A percentile compares a stretch with the other conserved stretches of the same genome.
Conservation (phyloP, 2,888 invertebrate species). For the Leuctra nigra region DNA sequence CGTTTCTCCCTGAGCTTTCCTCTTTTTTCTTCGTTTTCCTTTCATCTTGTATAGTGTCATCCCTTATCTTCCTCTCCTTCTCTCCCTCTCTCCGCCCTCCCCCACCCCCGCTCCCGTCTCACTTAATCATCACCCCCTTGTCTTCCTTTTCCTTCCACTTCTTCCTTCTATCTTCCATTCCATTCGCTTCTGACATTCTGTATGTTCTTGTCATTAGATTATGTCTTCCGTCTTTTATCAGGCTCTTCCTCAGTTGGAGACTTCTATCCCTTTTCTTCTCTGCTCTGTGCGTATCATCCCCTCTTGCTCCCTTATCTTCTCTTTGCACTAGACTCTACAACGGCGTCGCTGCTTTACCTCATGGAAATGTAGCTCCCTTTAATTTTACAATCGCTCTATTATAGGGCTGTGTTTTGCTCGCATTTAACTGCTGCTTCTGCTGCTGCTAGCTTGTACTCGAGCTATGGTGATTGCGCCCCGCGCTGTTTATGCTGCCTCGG, state of each 20-base stretch:
- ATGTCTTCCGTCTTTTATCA: constrained; percentile 1
- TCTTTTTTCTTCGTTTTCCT: neutral
- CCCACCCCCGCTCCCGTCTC: neutral
- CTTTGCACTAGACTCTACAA: too few relatives aligned
- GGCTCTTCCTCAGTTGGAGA: too few relatives aligned
- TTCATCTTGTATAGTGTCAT: constrained; percentile 7
- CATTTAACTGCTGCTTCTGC: neutral
- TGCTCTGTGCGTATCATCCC: too few relatives aligned
- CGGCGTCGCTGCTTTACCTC: too few relatives aligned
- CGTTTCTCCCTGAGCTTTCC: neutral
- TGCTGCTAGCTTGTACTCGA: neutral
- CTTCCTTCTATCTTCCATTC: neutral
- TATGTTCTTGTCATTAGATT: constrained; percentile 2
- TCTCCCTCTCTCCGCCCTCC: neutral
- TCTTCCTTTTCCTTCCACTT: neutral
- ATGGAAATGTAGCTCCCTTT: too few relatives aligned
- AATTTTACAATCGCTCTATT: too few relatives aligned
- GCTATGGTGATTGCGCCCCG: neutral
- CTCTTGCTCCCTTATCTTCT: too few relatives aligned
- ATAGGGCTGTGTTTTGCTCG: too few relatives aligned
- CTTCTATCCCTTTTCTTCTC: too few relatives aligned
- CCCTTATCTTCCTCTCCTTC: neutral
- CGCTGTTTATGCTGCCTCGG: too few relatives aligned
- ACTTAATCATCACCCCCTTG: constrained; percentile 6
- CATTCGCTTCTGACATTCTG: neutral